Conservation (phyloP, 2,888 invertebrate species). For the Hemaris fuciformis region DNA sequence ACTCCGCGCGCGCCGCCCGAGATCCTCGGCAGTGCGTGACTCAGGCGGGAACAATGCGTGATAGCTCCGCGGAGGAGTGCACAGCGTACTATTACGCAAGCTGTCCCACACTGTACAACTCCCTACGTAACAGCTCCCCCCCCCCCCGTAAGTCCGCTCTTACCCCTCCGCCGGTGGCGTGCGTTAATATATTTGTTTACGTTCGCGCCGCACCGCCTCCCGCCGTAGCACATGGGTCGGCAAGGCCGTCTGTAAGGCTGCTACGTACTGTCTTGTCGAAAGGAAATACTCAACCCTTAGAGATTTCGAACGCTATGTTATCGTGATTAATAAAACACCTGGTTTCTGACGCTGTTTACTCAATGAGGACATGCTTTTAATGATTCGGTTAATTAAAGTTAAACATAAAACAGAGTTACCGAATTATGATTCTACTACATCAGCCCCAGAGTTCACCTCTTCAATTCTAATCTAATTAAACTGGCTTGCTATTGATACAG, state of each 20-base stretch:
- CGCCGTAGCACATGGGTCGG: background rate
- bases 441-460: too few species aligned
- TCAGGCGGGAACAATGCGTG: constrained; percentile 14
- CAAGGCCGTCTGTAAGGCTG: background rate
- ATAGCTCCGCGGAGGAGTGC: too few species aligned
- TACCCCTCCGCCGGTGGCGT: background rate
- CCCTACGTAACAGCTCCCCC: background rate
- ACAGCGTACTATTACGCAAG: constrained; percentile 6
- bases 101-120: too few species aligned
- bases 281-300: background rate
- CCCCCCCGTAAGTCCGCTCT: background rate
- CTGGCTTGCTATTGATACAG: too few species aligned
- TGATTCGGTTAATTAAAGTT: too few species aligned
- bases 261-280: background rate
- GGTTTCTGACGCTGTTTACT: too few species aligned
- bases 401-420: too few species aligned
- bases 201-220: background rate
- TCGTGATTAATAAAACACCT: background rate
- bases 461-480: too few species aligned
- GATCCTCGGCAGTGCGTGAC: constrained; percentile 5
- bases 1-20: background rate
- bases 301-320: background rate
- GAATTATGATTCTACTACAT: too few species aligned
- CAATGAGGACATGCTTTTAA: too few species aligned
- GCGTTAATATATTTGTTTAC: constrained; percentile 5